These are phyloP conservation scores for Drosophila punjabiensis DNA, from an alignment of 1,140 invertebrate genomes.

Conservation along the genomic window DNA sequence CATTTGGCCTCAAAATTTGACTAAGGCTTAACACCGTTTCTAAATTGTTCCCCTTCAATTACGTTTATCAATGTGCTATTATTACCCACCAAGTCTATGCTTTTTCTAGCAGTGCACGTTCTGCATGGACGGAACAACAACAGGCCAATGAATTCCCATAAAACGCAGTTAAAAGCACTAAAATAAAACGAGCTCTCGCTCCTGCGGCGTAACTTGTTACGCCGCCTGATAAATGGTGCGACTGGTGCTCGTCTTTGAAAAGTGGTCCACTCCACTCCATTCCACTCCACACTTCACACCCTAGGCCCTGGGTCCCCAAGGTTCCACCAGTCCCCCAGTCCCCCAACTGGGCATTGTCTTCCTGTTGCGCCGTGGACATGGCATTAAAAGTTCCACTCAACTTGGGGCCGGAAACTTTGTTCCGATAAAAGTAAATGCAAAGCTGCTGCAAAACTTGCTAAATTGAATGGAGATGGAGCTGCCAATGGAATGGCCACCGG, in stretches of 20 bases:
- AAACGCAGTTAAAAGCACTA: constrained; percentile 61
- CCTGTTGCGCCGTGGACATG: constrained; percentile 55
- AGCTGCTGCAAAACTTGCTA: constrained; percentile 67
- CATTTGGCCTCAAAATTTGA: no score
- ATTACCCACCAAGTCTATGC: not conserved
- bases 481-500: constrained; percentile 26
- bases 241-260: constrained; percentile 42
- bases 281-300: not conserved
- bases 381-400: constrained; percentile 68
- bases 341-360: constrained; percentile 25
- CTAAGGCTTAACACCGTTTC: no score
- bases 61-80: no score
- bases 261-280: constrained; percentile 13
- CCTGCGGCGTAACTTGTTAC: constrained; percentile 76
- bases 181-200: constrained; percentile 56
- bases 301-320: not conserved
- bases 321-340: not conserved
- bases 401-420: constrained; percentile 47
- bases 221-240: constrained; percentile 68
- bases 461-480: constrained; percentile 40
- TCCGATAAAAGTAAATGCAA: constrained; percentile 69
- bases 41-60: no score
- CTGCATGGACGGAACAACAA: constrained; percentile 26
- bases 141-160: constrained; percentile 51
- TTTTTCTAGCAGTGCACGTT: constrained; percentile 33